Evolutionary conservation across 2,888 invertebrate genomes (phyloP).

Genomic region (Drosophila bunnanda): DNA sequence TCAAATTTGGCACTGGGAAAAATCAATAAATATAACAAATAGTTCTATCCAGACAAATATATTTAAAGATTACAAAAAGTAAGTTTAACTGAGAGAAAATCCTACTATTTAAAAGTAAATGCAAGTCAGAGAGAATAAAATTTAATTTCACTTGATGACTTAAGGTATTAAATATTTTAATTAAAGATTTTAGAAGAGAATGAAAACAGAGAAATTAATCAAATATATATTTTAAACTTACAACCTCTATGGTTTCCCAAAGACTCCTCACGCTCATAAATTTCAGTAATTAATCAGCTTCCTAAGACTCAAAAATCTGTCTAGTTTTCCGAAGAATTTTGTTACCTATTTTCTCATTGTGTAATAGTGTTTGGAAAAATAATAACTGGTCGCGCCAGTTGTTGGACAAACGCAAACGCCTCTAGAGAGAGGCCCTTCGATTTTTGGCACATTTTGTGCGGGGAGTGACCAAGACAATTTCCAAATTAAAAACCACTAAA

Average conservation of each 20-base stretch:
- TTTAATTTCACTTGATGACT: background rate
- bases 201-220: background rate
- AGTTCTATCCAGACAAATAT: too few species aligned
- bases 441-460: constrained; percentile 20
- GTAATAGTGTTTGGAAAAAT: constrained; percentile 12
- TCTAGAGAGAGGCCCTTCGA: constrained; percentile 14
- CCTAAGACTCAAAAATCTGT: background rate
- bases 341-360: constrained; percentile 1
- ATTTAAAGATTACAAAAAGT: too few species aligned
- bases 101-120: too few species aligned
- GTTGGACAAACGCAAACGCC: constrained; percentile 67
- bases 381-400: constrained; percentile 49
- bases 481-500: constrained; percentile 80
- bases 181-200: too few species aligned
- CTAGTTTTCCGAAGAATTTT: background rate
- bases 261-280: too few species aligned
- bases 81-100: background rate
- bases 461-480: constrained; percentile 74
- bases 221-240: background rate
- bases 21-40: too few species aligned
- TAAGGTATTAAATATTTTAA: background rate
- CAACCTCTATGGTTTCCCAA: background rate
- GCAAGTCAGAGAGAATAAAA: background rate
- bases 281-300: background rate
- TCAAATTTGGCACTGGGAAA: background rate